A percentile compares a stretch with the other conserved stretches of the same genome.
phyloP scores from a whole-genome alignment of 2,113 vertebrate genomes.

The Acrocephalus kingi region DNA sequence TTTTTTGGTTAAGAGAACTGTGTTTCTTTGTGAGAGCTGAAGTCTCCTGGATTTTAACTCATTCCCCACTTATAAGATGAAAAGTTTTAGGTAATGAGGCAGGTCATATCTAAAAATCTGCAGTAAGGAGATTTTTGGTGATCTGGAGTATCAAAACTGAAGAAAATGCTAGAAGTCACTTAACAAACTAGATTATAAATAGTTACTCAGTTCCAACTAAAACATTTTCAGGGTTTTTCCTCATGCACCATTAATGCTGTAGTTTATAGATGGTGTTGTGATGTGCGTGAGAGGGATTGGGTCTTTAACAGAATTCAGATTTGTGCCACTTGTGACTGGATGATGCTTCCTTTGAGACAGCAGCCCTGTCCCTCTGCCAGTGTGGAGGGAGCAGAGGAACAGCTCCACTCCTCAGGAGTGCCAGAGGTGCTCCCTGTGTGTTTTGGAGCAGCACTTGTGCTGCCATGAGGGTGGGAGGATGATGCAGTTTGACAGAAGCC shows the following conservation, averaged over 20 bases:
- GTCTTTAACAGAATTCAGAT: neutral
- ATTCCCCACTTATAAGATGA: neutral
- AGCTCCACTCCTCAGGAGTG: fast-evolving
- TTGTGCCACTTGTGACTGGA: fast-evolving
- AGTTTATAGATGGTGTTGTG: neutral
- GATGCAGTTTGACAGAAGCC: neutral
- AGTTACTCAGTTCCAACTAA: neutral
- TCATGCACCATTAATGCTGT: neutral
- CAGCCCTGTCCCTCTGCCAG: fast-evolving
- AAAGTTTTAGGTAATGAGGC: neutral
- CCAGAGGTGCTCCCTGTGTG: neutral
- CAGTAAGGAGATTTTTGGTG: neutral
- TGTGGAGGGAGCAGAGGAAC: neutral
- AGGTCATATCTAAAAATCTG: neutral
- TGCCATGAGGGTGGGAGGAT: neutral
- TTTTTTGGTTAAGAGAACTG: neutral
- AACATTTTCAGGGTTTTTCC: neutral
- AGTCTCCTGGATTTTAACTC: neutral
- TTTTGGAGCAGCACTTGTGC: neutral
- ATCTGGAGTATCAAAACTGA: neutral
- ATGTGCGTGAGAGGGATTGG: neutral
- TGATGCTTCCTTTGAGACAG: neutral
- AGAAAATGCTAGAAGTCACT: neutral
- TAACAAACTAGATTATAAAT: neutral
- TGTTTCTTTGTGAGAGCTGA: neutral